Base-by-base conservation (phyloP, 53 echinoderm and acorn worm genomes). In the Apostichopus leukothele region DNA sequence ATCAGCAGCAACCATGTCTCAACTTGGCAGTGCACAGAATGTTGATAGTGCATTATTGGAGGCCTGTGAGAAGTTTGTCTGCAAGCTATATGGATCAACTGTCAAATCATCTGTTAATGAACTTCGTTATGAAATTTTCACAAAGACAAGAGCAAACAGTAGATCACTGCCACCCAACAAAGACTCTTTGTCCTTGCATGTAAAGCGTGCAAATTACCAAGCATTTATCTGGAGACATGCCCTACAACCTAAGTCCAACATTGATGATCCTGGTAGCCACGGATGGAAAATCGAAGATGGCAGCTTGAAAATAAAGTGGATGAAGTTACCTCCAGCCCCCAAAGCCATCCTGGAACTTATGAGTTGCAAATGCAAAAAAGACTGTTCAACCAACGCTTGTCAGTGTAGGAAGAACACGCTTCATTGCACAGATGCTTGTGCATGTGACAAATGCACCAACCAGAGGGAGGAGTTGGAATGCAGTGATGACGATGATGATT, bases 181-280 rank as follows among this genome's bases (percentile, higher is more conserved):
- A 7, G 63, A 85, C 63, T 59, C 85, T 19, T 25, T 85, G 22
- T 10, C 26, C 61, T 16, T 85, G 9, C 85, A 85, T 51, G 51
- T 61, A 66, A 85, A 85, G 22, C 4, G 83, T 60, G 67, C 85
- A 0, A 85, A 85, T 51, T 67, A 66, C 10, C 85, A 85, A 66
- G 14, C 85, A 85, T 85, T n/a, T 85, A 63, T 85, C 3, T 85
- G 85, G 85, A 85, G 67, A 23, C 59, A 85, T 67, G 85, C 85
- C 18, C 66, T 85, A 66, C 13, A 61, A 85, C 13, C 54, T 12
- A 8, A 11, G 14, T 23, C 61, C 26, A 26, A 61, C 4, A 10
- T 66, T 21, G 66, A 61, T n/a, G 25, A 11, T 6, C 67, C 66
- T 20, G 68, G 60, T 85, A 39, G 85, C 1, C 85, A 85, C 61